Evolutionary conservation across 2,113 vertebrate genomes (phyloP), one percentile per base, ranked within the genome.

Genomic region (Axis porcinus): DNA sequence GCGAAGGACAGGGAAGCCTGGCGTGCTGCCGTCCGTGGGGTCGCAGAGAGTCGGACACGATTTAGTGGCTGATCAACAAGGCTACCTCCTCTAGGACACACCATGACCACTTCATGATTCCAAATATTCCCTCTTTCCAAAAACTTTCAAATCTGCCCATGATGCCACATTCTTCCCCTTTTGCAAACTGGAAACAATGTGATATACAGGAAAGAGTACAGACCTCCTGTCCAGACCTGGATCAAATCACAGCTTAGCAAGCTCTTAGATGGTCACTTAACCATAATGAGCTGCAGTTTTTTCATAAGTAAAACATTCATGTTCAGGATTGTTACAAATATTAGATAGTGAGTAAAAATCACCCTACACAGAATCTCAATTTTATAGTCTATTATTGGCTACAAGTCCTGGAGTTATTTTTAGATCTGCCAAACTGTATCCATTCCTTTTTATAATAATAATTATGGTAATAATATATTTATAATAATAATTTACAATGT

Each of bases 361-460:
- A 45, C 16, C 43, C 79, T 52, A n/a, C n/a, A 74, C 21, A 79
- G 7, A 33, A 57, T 50, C 57, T 67, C 12, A 3, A 85, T 10
- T 82, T 54, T 84, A 8, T 8, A 81, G 45, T 52, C 79, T 76
- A 91, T 13, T 45, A 28, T 16, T 43, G 27, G 33, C 54, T 67
- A 70, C 12, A 83, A 81, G 36, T 10, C 64, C 85, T 55, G 11
- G 43, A 60, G 28, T 74, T 70, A 57, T 83, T 81, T 83, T 93
- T 90, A 55, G 47, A 82, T n/a, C 79, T 83, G 36, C 70, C 50
- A 93, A 94, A 84, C 33, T n/a, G 12, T 79, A 55, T 55, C 55
- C 82, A 94, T 91, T 90, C 21, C 67, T 93, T 58, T 64, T 67
- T 79, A 12, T 78, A 54, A 55, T 50, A 97, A 90, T 57, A 6